Conservation (phyloP, 1,140 invertebrate species). For the Episyrphus balteatus region DNA sequence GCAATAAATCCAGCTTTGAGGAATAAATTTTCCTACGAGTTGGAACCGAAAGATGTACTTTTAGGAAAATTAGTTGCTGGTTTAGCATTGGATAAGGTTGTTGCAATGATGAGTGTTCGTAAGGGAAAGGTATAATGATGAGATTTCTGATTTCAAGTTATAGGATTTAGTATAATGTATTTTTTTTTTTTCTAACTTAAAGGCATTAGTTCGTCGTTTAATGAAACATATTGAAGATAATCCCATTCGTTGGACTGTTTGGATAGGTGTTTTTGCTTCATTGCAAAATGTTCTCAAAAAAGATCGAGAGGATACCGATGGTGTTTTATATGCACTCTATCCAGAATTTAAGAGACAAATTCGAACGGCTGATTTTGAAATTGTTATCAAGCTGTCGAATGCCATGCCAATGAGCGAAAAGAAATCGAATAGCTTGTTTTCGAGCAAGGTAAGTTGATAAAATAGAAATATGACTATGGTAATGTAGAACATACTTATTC, state of each 20-base stretch:
- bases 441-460: conserved; percentile 29
- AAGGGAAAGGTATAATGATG: conserved; percentile 53
- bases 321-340: conserved; percentile 39
- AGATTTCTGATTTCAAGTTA: neutral
- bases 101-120: conserved; percentile 54
- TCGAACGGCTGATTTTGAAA: conserved; percentile 26
- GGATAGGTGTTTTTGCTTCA: conserved; percentile 41
- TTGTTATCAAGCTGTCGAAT: conserved; percentile 22
- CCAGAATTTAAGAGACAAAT: conserved; percentile 43
- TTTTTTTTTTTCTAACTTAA: conserved; percentile 11
- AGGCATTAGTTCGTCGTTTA: conserved; percentile 47
- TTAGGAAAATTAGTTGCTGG: conserved; percentile 50
- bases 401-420: conserved; percentile 26
- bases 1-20: conserved; percentile 35
- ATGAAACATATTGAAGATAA: conserved; percentile 42
- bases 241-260: conserved; percentile 39
- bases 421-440: conserved; percentile 30
- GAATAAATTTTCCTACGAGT: conserved; percentile 31
- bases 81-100: conserved; percentile 51
- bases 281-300: conserved; percentile 37
- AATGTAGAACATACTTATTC: too few species aligned
- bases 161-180: conserved; percentile 4
- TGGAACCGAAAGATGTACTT: conserved; percentile 37
- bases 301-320: conserved; percentile 41
- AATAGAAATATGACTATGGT: too few species aligned